Evolutionary conservation across 1,140 invertebrate species (phyloP), one percentile per base, ranked within the genome.

Genomic region (Chrysopa pallens): DNA sequence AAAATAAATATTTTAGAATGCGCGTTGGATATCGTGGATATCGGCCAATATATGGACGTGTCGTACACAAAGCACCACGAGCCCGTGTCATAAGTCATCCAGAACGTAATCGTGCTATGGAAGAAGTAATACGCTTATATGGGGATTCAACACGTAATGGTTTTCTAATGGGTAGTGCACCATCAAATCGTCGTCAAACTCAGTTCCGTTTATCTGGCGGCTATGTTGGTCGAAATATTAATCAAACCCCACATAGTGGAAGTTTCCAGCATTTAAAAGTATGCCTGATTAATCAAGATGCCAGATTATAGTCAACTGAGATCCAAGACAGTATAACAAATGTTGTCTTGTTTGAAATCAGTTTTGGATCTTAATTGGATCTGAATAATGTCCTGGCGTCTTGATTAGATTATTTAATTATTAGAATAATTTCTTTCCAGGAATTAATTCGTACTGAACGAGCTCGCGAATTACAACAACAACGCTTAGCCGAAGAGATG

Each of bases 391-490:
- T 23, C 17, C 17, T 23, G 17, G 5, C 17, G 2, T 5, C 17
- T 23, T 3, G 17, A 23, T 23, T 23, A 2, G 17, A 23, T 23
- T 23, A 23, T 23, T 23, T 23, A 4, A 33, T 33, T 33, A 33
- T 33, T 33, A 12, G 4, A 2, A 28, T 29, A 11, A 23, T 33
- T 15, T 9, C 2, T 42, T 53, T 76, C 0, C 73, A 73, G 50
- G 69, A 75, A 41, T 53, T 77, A 6, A 70, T 78, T 38, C 63
- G 66, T 45, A 68, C 60, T 6, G 74, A 81, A 52, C 59, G 76
- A n/a, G 74, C 76, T n/a, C 62, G 72, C 36, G 77, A 80, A 51
- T 51, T 79, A 33, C 64, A 73, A 44, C 67, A 78, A 43, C 76
- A 78, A 55, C 59, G 72, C 28, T 57, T 65, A 28, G 64, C 63